phyloP scores from a whole-genome alignment of 1,140 invertebrate species.

The Antheraea pernyi region DNA sequence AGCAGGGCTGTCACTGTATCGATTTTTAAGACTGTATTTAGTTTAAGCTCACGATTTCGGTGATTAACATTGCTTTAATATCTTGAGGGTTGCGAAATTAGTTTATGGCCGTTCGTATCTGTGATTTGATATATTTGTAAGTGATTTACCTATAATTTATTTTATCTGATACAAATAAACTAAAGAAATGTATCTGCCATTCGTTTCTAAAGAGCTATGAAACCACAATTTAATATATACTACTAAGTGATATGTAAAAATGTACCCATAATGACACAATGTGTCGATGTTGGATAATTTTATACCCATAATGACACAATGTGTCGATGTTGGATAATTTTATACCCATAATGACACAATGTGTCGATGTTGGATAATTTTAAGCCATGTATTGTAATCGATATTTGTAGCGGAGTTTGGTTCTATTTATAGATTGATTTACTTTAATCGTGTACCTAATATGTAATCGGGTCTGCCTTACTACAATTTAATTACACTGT shows the following conservation, averaged over 20 bases:
- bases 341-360: conserved; percentile 24
- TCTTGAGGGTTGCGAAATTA: conserved; percentile 25
- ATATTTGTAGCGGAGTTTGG: conserved; percentile 6
- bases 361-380: conserved; percentile 37
- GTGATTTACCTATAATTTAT: conserved; percentile 54
- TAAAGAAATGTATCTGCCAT: not conserved
- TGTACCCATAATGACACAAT: conserved; percentile 25
- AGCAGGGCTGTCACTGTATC: conserved; percentile 54
- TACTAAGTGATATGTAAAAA: not conserved
- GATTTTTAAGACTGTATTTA: conserved; percentile 69
- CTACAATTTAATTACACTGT: conserved; percentile 19
- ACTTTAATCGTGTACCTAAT: conserved; percentile 40
- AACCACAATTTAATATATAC: too few relatives aligned
- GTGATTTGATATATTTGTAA: conserved; percentile 73
- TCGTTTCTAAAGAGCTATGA: too few relatives aligned
- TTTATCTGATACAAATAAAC: conserved; percentile 19
- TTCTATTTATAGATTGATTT: conserved; percentile 30
- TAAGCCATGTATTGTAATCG: conserved; percentile 6
- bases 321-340: conserved; percentile 38
- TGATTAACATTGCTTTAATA: conserved; percentile 20
- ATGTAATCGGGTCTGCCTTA: conserved; percentile 18
- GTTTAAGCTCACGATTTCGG: conserved; percentile 39
- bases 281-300: conserved; percentile 38
- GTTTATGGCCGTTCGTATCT: conserved; percentile 65
- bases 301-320: conserved; percentile 24